Evolutionary conservation across 92 coral and sea anemone genomes (phyloP), one percentile per base, ranked within the genome.

Genomic region (Epizoanthus scotinus): DNA sequence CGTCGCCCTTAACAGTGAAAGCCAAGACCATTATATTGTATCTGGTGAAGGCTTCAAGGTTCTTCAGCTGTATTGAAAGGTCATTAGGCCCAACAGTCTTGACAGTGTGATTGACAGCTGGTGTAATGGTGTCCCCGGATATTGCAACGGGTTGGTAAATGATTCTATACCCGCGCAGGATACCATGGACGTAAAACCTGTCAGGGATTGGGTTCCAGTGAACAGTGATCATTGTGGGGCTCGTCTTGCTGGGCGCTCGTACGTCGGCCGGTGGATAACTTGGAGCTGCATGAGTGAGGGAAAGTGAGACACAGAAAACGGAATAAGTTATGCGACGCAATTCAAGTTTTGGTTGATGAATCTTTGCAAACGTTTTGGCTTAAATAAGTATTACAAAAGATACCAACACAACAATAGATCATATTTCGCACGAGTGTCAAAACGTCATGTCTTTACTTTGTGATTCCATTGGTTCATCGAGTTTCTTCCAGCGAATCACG

Each of bases 171-270:
- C 99, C 99, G 29, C 84, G 96, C 63, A 96, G 78, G 59, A 96
- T 84, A 8, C 99, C 99, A 42, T 96, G 99, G 78, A 96, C 91
- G 87, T 93, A 93, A 70, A 87, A 96, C 0, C 78, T 63, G 28
- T 90, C 85, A 15, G 85, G 88, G 81, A 96, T 88, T 54, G 98
- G 99, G 10, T 91, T 75, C 99, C 99, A 96, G 26, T 67, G 52
- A 6, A 93, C 94, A 21, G 63, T 82, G 15, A 96, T 89, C 59
- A 83, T 71, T 26, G 98, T 91, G 2, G 99, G 93, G 59, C 91
- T 86, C 38, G 97, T 90, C 70, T 88, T 89, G 85, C 86, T 93
- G 13, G 61, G 44, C 52, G 98, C 93, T 67, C 36, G 59, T 28
- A 96, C 84, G 70, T 89, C 84, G 58, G 85, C 78, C 2, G 98